phyloP scores from a whole-genome alignment of 1,140 invertebrate genomes.

The Subanguina moxae region DNA sequence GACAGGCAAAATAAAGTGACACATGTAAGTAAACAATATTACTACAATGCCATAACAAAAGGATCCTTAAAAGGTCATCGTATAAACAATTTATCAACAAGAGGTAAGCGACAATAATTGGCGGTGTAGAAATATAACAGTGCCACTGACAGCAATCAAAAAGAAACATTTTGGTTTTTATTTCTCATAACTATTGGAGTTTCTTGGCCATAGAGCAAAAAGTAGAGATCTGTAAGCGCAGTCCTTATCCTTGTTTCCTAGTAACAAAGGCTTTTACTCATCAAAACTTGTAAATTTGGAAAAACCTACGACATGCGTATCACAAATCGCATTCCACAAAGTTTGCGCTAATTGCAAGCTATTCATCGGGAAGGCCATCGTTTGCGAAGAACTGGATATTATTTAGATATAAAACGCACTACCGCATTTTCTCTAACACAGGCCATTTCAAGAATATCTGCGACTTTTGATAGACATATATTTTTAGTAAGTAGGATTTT shows the following conservation, averaged over 20 bases:
- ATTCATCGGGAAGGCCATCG: slow-evolving; percentile 22
- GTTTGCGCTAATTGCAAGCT: slow-evolving; percentile 17
- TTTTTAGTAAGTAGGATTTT: no score
- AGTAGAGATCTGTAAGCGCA: slow-evolving; percentile 28
- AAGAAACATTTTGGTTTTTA: not conserved
- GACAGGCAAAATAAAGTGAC: no score
- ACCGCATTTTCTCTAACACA: no score
- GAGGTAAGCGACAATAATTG: no score
- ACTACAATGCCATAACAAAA: no score
- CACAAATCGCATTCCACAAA: slow-evolving; percentile 18
- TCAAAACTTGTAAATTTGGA: not conserved
- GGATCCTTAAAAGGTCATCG: no score
- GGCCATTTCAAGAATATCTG: no score
- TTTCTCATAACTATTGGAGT: slow-evolving; percentile 13
- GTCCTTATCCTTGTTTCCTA: slow-evolving; percentile 28
- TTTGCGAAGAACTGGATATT: not conserved
- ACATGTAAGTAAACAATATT: no score
- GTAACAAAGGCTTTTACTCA: not conserved
- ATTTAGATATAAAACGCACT: no score
- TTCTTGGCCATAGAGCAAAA: slow-evolving; percentile 24
- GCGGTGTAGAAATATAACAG: not conserved
- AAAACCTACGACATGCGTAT: slow-evolving; percentile 13
- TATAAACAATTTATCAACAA: no score
- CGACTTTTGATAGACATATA: no score
- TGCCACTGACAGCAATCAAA: not conserved